Percentiles rank a stretch among this genome's conserved stretches.
Evolutionary conservation across 2,113 vertebrate species (phyloP).

Genomic region (Xiphophorus couchianus): DNA sequence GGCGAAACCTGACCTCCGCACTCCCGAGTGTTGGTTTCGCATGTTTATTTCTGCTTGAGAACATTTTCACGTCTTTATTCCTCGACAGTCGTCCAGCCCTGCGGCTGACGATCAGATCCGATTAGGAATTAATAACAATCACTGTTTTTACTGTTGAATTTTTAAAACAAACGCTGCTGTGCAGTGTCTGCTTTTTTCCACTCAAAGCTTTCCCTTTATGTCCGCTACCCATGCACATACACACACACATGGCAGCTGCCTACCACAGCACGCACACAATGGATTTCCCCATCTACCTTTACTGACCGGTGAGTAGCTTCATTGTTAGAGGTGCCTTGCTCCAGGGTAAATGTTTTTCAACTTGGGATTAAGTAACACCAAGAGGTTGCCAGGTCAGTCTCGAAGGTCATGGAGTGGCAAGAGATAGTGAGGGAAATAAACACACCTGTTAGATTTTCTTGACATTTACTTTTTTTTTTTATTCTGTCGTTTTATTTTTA

Average conservation of each 20-base stretch:
- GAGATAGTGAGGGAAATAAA: not conserved
- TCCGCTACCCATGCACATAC: not conserved
- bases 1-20: constrained; percentile 55
- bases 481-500: not conserved
- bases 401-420: not conserved
- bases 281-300: constrained; percentile 17
- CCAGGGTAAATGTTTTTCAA: constrained; percentile 1
- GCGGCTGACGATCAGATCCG: not conserved
- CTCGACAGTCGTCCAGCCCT: constrained; percentile 39
- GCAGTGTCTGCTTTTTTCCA: not conserved
- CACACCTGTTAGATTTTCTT: not conserved
- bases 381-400: not conserved
- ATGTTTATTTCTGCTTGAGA: constrained; percentile 76
- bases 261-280: constrained; percentile 9
- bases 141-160: not conserved
- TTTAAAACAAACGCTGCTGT: not conserved
- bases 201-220: not conserved
- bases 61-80: constrained; percentile 64
- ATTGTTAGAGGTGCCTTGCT: constrained; percentile 10
- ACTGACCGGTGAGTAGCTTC: constrained; percentile 1
- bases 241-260: constrained; percentile 5
- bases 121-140: not conserved
- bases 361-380: constrained; percentile 3
- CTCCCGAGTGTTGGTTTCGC: constrained; percentile 63
- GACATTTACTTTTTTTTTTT: not conserved